Evolutionary conservation across 2,797 vertebrate species (phyloP).

Genomic region (Chaetophractus vellerosus): DNA sequence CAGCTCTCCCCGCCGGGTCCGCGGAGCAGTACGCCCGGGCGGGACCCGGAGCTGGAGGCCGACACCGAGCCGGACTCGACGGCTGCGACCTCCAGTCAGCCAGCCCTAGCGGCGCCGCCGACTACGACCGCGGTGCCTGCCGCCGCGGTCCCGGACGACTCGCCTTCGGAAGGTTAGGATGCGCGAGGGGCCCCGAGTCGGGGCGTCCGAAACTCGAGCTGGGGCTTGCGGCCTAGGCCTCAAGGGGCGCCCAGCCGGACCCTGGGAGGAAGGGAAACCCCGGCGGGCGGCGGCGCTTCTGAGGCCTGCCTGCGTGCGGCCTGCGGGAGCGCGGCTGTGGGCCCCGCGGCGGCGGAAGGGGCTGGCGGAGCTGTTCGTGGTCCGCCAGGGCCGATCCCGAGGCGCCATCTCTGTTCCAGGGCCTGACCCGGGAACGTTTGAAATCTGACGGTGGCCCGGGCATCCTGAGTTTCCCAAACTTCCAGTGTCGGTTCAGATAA

Average conservation of each 20-base stretch:
- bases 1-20: conserved; percentile 95
- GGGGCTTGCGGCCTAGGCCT: conserved; percentile 63
- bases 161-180: conserved; percentile 64
- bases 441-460: background rate
- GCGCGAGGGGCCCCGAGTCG: background rate
- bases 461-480: fast-evolving
- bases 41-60: conserved; percentile 91
- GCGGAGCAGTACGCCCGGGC: conserved; percentile 89
- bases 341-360: background rate
- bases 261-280: background rate
- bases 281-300: background rate
- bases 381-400: background rate
- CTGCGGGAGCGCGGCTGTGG: conserved; percentile 78
- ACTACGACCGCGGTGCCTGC: conserved; percentile 32
- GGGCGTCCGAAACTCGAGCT: conserved; percentile 16
- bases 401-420: conserved; percentile 66
- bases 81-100: conserved; percentile 55
- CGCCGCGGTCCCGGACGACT: conserved; percentile 50
- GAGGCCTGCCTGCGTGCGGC: conserved; percentile 88
- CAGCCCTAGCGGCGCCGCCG: background rate
- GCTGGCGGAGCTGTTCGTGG: background rate
- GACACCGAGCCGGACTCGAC: conserved; percentile 91
- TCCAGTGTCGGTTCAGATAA: too few species aligned
- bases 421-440: background rate
- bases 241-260: background rate